Evolutionary conservation across 2,888 invertebrate species (phyloP).

Genomic region (Rhimphoctona megacephalus): DNA sequence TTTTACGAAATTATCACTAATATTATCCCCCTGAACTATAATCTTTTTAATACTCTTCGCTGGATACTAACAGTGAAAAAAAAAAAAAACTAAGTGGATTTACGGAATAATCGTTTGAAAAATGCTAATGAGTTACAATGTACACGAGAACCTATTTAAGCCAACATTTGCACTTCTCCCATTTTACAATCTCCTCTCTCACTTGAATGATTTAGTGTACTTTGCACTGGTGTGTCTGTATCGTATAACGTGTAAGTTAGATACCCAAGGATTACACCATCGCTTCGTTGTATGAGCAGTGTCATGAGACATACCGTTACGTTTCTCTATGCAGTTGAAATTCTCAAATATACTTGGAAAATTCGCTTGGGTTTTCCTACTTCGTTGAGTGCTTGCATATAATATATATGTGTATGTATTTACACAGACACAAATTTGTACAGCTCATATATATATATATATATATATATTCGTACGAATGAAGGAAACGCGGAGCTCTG

Average conservation of each 20-base stretch:
- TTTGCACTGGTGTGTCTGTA: neutral
- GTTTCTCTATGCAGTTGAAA: slow-evolving; percentile 14
- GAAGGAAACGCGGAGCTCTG: slow-evolving; percentile 14
- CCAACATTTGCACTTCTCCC: neutral
- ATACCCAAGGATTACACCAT: slow-evolving; percentile 1
- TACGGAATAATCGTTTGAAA: neutral
- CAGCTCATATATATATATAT: neutral
- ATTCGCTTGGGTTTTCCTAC: slow-evolving; percentile 30
- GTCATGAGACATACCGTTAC: neutral
- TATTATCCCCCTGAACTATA: too few relatives aligned
- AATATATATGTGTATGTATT: neutral
- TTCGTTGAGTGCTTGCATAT: slow-evolving; percentile 32
- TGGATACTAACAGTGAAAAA: neutral
- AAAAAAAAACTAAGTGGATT: neutral
- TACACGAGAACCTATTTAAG: neutral
- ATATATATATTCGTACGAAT: slow-evolving; percentile 14
- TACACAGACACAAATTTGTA: neutral
- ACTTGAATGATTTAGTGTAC: neutral
- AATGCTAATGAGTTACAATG: neutral
- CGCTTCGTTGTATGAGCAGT: neutral
- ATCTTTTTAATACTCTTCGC: neutral
- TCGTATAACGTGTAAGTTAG: slow-evolving; percentile 12
- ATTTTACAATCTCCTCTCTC: neutral
- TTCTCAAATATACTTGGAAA: slow-evolving; percentile 38
- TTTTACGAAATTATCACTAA: neutral